Evolutionary conservation across 2,888 invertebrate species (phyloP).

Genomic region (Drosophila multiciliata): DNA sequence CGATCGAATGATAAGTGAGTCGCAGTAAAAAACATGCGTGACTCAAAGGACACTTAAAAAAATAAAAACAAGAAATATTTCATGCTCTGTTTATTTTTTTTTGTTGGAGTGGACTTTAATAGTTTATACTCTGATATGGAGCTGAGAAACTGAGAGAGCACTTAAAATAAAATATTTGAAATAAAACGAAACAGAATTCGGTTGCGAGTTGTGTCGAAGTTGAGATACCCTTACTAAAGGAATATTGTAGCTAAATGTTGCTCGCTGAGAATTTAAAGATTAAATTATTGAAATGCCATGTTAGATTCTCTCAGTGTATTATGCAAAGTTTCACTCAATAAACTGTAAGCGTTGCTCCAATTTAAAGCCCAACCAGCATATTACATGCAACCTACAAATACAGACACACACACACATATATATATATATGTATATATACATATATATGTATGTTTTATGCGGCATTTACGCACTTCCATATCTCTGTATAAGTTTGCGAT

Average conservation of each 20-base stretch:
- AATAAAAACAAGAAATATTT: conserved; percentile 65
- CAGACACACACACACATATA: background rate
- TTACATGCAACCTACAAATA: conserved; percentile 14
- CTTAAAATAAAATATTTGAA: conserved; percentile 65
- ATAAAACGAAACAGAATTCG: conserved; percentile 13
- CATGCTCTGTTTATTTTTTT: conserved; percentile 71
- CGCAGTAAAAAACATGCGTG: conserved; percentile 4
- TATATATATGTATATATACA: background rate
- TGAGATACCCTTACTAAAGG: background rate
- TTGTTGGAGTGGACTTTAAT: conserved; percentile 52
- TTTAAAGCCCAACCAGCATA: background rate
- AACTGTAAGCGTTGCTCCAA: background rate
- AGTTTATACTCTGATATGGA: conserved; percentile 55
- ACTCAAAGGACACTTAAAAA: conserved; percentile 36
- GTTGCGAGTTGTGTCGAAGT: background rate
- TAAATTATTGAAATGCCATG: background rate
- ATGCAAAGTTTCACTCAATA: conserved; percentile 9
- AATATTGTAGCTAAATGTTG: background rate
- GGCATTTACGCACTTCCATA: conserved; percentile 24
- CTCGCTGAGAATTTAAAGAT: no score
- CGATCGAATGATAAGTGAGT: conserved; percentile 28
- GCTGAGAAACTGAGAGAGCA: conserved; percentile 63
- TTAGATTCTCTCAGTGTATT: conserved; percentile 1
- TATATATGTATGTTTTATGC: conserved; percentile 2
- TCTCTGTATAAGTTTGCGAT: conserved; percentile 46